Base-by-base conservation (phyloP, 2,113 vertebrate genomes). In the Colossoma macropomum region DNA sequence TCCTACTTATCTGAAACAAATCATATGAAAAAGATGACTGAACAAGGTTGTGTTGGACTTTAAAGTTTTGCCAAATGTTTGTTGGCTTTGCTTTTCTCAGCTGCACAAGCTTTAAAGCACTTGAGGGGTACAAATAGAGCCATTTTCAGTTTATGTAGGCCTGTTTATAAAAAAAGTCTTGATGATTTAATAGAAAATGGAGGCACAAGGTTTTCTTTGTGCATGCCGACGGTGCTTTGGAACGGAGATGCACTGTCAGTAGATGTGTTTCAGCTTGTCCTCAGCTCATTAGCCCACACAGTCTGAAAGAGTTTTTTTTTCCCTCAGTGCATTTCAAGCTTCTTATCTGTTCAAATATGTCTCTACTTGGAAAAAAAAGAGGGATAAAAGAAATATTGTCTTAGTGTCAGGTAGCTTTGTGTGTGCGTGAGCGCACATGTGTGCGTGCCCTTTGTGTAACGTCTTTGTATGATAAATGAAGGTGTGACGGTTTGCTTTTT, bases 191-290 rank as follows among this genome's bases (percentile, higher is more conserved):
- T 23, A 70, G 30, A 38, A 70, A 19, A 38, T 13, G 10, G 68
- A 71, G 68, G 68, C 68, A 70, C 68, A 23, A 15, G 34, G 56
- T 77, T 38, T 38, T 28, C 59, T 63, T 38, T 77, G 65, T 77
- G 63, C 27, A 32, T 11, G 63, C 32, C 19, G 66, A 16, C 34
- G 32, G 32, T 38, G 66, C n/a, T 71, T 45, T 30, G 74, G 81
- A 83, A 77, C 68, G 65, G 74, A 32, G 81, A 59, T 59, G 50
- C 11, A 17, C 75, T 34, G 12, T n/a, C 54, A 41, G 32, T 41
- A 30, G 75, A 77, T 77, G 81, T 87, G 87, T 82, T 85, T 50
- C 63, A 75, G 74, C 85, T 70, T 77, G 87, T 81, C 69, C 75
- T 66, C 15, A 1, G 30, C 72, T 84, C 50, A 75, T 85, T 86